These are phyloP conservation scores for Dolichotis patagonum DNA, from an alignment of 2,113 vertebrate genomes.

Conservation along the genomic window DNA sequence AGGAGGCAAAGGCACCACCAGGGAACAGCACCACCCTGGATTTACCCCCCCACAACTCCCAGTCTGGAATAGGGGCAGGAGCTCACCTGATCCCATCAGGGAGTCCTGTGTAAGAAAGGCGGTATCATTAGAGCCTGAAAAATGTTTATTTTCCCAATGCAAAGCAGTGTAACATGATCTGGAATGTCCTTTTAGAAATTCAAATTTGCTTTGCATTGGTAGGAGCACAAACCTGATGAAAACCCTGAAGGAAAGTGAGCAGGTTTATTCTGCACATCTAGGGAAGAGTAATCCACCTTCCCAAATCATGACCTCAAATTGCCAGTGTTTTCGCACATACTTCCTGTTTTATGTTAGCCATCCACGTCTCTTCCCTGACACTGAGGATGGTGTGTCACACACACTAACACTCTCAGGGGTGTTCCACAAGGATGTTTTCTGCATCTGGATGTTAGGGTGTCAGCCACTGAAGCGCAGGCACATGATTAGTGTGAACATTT, in stretches of 20 bases:
- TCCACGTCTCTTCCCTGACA: background rate
- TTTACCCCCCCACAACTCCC: fast-evolving
- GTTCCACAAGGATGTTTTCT: background rate
- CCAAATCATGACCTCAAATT: background rate
- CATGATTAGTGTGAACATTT: background rate
- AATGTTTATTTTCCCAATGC: background rate
- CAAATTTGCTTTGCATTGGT: background rate
- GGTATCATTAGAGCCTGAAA: background rate
- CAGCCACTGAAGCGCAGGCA: background rate
- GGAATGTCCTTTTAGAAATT: no score
- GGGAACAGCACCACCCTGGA: background rate
- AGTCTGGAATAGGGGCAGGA: fast-evolving
- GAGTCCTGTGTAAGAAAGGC: background rate
- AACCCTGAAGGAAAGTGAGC: background rate
- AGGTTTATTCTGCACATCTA: background rate
- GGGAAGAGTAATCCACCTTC: fast-evolving
- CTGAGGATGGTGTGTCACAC: no score
- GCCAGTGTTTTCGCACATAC: no score
- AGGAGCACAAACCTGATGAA: background rate
- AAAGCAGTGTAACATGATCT: background rate
- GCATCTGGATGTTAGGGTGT: background rate
- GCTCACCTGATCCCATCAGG: fast-evolving
- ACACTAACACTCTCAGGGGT: no score
- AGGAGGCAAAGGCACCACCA: background rate
- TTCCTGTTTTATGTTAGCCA: background rate